These are phyloP conservation scores for Rostratula benghalensis DNA, from an alignment of 2,113 vertebrate species.

Conservation along the genomic window DNA sequence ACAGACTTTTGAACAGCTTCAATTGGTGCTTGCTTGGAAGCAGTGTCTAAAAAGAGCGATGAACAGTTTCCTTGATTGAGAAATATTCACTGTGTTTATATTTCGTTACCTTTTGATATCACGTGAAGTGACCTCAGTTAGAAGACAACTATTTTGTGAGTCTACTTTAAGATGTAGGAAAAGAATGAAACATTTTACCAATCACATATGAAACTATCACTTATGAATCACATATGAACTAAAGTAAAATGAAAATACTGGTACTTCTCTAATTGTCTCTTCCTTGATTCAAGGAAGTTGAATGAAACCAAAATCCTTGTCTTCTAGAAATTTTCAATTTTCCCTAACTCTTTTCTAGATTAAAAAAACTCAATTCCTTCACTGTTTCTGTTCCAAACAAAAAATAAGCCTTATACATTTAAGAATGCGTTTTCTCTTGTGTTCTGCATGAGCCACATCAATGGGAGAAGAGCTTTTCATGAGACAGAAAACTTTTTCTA, in stretches of 20 bases:
- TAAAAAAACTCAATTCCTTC: background rate
- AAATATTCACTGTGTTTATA: background rate
- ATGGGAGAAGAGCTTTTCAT: background rate
- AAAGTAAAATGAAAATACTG: background rate
- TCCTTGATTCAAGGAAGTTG: background rate
- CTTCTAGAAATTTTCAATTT: background rate
- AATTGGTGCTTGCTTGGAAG: constrained; percentile 88
- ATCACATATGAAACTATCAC: background rate
- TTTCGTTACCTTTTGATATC: background rate
- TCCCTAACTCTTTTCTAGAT: background rate
- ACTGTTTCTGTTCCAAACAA: background rate
- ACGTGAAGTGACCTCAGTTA: background rate
- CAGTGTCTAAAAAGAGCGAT: constrained; percentile 75
- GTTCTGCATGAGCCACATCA: background rate
- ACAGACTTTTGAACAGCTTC: constrained; percentile 91
- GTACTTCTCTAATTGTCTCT: background rate
- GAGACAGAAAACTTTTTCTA: background rate
- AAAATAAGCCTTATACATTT: background rate
- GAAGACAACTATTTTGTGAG: background rate
- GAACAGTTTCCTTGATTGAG: background rate
- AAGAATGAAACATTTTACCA: background rate
- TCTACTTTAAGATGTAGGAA: background rate
- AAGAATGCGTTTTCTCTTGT: background rate
- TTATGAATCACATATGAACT: background rate
- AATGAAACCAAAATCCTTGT: background rate